These are phyloP conservation scores for Rhabdomys pumilio DNA, from an alignment of 2,797 vertebrate species.

Conservation along the genomic window DNA sequence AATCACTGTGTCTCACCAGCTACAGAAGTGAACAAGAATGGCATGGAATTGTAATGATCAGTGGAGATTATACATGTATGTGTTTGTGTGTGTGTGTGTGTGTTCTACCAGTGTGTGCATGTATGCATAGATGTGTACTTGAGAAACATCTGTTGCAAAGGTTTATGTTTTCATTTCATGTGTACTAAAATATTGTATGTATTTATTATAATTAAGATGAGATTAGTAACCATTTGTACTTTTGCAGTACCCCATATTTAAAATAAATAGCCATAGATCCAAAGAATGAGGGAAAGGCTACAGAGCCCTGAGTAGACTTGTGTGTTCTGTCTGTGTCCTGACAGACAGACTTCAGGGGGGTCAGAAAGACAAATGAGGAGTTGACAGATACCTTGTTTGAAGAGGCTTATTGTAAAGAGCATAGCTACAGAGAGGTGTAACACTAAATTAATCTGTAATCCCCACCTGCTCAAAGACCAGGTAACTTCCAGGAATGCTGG, in stretches of 20 bases:
- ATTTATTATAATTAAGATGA: background rate
- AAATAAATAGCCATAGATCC: background rate
- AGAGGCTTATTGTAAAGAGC: background rate
- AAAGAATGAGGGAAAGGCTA: background rate
- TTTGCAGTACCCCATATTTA: background rate
- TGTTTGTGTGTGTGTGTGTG: too few species aligned
- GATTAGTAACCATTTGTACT: background rate
- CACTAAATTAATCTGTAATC: background rate
- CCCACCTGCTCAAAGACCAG: background rate
- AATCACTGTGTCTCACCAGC: background rate
- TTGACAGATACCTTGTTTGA: background rate
- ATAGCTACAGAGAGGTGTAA: background rate
- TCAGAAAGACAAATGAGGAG: background rate
- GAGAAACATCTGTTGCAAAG: background rate
- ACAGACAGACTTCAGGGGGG: background rate
- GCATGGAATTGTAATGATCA: background rate
- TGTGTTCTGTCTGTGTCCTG: background rate
- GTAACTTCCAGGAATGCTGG: background rate
- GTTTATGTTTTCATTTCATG: background rate
- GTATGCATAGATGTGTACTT: background rate
- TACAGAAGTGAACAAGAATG: background rate
- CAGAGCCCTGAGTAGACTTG: background rate
- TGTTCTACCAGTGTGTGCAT: background rate
- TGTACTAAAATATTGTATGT: background rate
- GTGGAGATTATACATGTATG: background rate